phyloP scores from a whole-genome alignment of 2,888 invertebrate species.

The Ditula angustiorana region DNA sequence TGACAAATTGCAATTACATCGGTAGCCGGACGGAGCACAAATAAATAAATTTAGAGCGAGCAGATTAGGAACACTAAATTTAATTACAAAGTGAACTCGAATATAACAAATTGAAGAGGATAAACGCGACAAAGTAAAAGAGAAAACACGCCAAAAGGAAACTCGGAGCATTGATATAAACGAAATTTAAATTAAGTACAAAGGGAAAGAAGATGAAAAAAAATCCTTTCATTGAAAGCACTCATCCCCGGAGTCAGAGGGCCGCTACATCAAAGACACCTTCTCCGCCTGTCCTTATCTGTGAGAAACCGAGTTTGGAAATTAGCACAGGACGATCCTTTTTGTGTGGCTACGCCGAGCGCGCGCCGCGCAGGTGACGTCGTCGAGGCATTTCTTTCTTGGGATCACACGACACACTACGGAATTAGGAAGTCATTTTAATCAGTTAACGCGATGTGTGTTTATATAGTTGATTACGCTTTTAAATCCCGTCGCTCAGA shows the following conservation, averaged over 20 bases:
- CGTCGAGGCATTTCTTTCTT: background rate
- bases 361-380: background rate
- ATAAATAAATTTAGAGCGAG: slow-evolving; percentile 71
- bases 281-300: slow-evolving; percentile 80
- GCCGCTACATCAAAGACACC: slow-evolving; percentile 84
- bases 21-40: slow-evolving; percentile 64
- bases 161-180: slow-evolving; percentile 85
- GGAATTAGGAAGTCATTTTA: no score
- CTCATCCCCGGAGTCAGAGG: slow-evolving; percentile 82
- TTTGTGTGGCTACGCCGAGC: slow-evolving; percentile 48
- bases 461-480: no score
- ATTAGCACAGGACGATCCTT: slow-evolving; percentile 78
- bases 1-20: slow-evolving; percentile 82
- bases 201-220: slow-evolving; percentile 84
- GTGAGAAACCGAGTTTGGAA: slow-evolving; percentile 82
- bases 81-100: slow-evolving; percentile 83
- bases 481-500: no score
- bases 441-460: no score
- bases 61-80: slow-evolving; percentile 84
- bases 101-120: slow-evolving; percentile 84
- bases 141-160: slow-evolving; percentile 84
- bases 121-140: slow-evolving; percentile 85
- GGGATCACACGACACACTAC: no score
- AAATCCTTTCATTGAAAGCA: slow-evolving; percentile 86
- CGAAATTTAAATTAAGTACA: slow-evolving; percentile 86